phyloP scores from a whole-genome alignment of 2,797 vertebrate species.

The Microctenopoma steveboyesi region DNA sequence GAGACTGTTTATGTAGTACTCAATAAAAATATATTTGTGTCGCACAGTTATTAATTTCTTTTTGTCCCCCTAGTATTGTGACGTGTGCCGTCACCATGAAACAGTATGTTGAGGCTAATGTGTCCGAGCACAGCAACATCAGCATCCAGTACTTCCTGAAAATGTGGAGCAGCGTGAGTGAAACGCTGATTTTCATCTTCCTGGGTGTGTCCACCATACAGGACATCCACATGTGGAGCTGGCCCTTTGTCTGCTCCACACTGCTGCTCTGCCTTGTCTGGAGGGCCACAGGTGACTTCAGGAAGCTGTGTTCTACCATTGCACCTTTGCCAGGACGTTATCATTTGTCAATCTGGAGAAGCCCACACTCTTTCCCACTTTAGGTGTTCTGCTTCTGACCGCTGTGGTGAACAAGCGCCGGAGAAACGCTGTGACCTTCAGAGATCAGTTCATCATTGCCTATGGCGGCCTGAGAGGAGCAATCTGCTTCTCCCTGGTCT shows the following conservation, averaged over 20 bases:
- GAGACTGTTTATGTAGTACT: too few species aligned
- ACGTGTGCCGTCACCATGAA: slow-evolving; percentile 89
- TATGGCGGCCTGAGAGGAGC: slow-evolving; percentile 92
- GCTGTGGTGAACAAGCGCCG: slow-evolving; percentile 94
- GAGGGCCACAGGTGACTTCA: slow-evolving; percentile 86
- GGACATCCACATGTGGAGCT: slow-evolving; percentile 86
- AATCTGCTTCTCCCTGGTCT: slow-evolving; percentile 93
- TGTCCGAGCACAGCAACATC: slow-evolving; percentile 93
- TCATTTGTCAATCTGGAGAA: not conserved
- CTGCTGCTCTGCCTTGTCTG: slow-evolving; percentile 91
- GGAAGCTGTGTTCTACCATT: not conserved
- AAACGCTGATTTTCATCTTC: slow-evolving; percentile 96
- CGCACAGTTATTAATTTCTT: not conserved
- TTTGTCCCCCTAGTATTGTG: slow-evolving; percentile 78
- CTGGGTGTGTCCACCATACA: slow-evolving; percentile 92
- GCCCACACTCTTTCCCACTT: not conserved
- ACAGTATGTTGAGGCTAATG: slow-evolving; percentile 86
- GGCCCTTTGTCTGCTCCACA: slow-evolving; percentile 91
- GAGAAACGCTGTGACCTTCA: slow-evolving; percentile 89
- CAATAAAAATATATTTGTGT: not conserved
- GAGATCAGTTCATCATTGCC: slow-evolving; percentile 95
- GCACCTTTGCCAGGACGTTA: not conserved
- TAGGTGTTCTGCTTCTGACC: slow-evolving; percentile 90
- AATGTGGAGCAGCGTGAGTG: slow-evolving; percentile 96
- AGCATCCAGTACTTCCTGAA: slow-evolving; percentile 96